A percentile compares a stretch with the other conserved stretches of the same genome.
Evolutionary conservation across 2,113 vertebrate genomes (phyloP).

Genomic region (Seriola quinqueradiata): DNA sequence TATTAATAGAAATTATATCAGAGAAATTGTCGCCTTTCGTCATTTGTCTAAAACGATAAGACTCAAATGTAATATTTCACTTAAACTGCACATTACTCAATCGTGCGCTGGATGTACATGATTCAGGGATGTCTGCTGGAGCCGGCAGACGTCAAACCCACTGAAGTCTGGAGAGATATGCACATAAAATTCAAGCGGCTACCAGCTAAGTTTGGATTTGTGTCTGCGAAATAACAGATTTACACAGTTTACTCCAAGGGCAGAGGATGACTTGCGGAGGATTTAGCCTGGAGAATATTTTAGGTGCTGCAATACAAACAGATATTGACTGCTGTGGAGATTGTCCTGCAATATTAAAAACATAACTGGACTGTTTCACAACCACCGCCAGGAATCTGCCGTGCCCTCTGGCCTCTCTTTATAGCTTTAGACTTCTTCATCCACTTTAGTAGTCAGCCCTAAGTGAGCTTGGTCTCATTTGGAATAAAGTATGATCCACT

Average conservation of each 20-base stretch:
- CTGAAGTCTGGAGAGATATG: slow-evolving; percentile 21
- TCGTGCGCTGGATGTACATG: not conserved
- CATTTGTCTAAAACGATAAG: slow-evolving; percentile 4
- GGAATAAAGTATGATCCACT: slow-evolving; percentile 21
- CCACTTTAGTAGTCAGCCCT: slow-evolving; percentile 28
- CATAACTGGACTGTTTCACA: slow-evolving; percentile 56
- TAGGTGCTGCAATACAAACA: slow-evolving; percentile 34
- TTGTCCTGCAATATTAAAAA: slow-evolving; percentile 54
- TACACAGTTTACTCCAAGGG: slow-evolving; percentile 29
- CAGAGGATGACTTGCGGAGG: slow-evolving; percentile 30
- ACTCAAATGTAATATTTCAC: slow-evolving; percentile 1
- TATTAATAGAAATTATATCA: not conserved
- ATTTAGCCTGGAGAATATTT: slow-evolving; percentile 41
- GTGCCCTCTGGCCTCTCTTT: slow-evolving; percentile 26
- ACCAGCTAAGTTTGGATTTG: slow-evolving; percentile 44
- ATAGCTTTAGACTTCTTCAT: slow-evolving; percentile 40
- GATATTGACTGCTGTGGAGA: slow-evolving; percentile 29
- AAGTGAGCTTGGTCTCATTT: slow-evolving; percentile 36
- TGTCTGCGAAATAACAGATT: slow-evolving; percentile 50
- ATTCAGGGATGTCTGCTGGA: slow-evolving; percentile 7
- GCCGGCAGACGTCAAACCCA: slow-evolving; percentile 19
- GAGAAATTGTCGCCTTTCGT: not conserved
- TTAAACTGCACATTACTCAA: slow-evolving; percentile 7
- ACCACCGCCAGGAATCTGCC: slow-evolving; percentile 19
- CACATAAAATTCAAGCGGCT: slow-evolving; percentile 30